These are phyloP conservation scores for Acronicta aceris DNA, from an alignment of 2,888 invertebrate species.

Conservation along the genomic window DNA sequence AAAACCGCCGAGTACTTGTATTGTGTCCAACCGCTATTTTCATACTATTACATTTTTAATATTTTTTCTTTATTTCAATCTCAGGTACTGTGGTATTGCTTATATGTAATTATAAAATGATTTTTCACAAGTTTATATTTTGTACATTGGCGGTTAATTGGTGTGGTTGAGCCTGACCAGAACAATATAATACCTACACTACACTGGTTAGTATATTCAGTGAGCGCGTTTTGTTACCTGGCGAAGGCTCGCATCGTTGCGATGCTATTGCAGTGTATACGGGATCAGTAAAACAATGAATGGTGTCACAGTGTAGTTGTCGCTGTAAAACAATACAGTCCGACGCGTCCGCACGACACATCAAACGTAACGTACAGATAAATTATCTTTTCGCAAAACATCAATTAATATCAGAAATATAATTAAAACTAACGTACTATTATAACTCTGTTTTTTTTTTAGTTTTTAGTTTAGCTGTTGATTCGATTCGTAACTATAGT, in stretches of 20 bases:
- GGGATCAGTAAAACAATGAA: constrained; percentile 68
- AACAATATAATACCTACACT: constrained; percentile 48
- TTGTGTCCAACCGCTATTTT: constrained; percentile 76
- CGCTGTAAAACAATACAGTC: constrained; percentile 51
- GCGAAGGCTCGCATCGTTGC: constrained; percentile 31
- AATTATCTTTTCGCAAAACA: constrained; percentile 88
- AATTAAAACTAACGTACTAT: constrained; percentile 88
- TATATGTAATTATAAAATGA: constrained; percentile 82
- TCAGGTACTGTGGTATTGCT: constrained; percentile 89
- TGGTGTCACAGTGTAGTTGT: constrained; percentile 61
- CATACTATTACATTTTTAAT: constrained; percentile 78
- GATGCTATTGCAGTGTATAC: constrained; percentile 58
- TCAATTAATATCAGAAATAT: constrained; percentile 88
- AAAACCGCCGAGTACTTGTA: constrained; percentile 65
- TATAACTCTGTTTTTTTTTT: constrained; percentile 82
- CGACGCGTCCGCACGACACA: constrained; percentile 64
- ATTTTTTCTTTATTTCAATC: constrained; percentile 71
- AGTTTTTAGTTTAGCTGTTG: constrained; percentile 77
- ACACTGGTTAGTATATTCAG: constrained; percentile 19
- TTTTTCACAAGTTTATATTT: constrained; percentile 62
- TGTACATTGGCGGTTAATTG: constrained; percentile 73
- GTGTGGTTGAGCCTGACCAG: constrained; percentile 58
- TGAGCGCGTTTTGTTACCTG: constrained; percentile 32
- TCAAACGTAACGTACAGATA: constrained; percentile 84
- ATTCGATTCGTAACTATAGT: constrained; percentile 80